Conservation (phyloP, 2,797 vertebrate species). For the Poeciliopsis presidionis region DNA sequence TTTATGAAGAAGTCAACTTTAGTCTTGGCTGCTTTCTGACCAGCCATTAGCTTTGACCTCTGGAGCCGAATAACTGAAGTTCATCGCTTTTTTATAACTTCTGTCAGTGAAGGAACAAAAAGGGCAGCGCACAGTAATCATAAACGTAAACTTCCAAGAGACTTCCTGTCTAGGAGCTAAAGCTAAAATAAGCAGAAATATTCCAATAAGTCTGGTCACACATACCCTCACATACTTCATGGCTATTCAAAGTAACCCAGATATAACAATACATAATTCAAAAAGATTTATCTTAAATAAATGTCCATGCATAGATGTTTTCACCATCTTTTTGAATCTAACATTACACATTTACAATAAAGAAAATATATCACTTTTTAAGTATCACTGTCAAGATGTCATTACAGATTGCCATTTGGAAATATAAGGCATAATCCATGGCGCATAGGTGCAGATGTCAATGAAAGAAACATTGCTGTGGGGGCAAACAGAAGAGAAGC, state of each 20-base stretch:
- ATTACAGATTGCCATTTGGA: slow-evolving; percentile 32
- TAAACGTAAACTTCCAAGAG: neutral
- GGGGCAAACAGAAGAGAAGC: slow-evolving; percentile 47
- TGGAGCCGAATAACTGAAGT: neutral
- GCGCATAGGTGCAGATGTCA: slow-evolving; percentile 46
- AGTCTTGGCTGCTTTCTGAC: neutral
- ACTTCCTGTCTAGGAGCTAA: neutral
- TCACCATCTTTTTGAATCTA: neutral
- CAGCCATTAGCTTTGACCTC: neutral
- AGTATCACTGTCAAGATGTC: slow-evolving; percentile 7
- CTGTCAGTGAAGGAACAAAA: neutral
- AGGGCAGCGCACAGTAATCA: neutral
- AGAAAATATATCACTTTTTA: neutral
- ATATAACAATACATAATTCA: neutral
- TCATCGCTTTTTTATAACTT: neutral
- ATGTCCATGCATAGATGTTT: neutral
- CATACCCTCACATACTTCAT: neutral
- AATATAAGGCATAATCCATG: slow-evolving; percentile 29
- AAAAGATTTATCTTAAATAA: neutral
- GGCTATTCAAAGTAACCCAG: neutral
- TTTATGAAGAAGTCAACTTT: neutral
- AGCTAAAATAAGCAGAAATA: neutral
- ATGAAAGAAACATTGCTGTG: slow-evolving; percentile 39
- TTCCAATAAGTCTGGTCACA: too few species aligned
- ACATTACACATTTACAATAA: neutral